Base-by-base conservation (phyloP, 2,797 vertebrate genomes). In the Poecile montanus region DNA sequence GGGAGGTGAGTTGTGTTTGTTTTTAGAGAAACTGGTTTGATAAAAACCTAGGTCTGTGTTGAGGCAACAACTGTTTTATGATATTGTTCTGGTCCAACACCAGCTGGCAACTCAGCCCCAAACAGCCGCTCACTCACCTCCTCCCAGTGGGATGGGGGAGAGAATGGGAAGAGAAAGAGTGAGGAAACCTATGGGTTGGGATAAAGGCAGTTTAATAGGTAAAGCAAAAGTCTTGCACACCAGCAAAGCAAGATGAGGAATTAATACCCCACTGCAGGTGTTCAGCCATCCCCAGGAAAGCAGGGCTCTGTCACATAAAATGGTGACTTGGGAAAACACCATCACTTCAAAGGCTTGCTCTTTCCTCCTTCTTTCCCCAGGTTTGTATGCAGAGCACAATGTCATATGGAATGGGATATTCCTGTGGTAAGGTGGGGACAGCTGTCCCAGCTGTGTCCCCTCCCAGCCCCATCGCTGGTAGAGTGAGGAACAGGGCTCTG, bases 41-140 rank as follows among this genome's bases (percentile, higher is more conserved):
- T 81, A 89, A 84, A 88, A 83, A 53, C 29, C 38, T 23, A n/a
- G 57, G n/a, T 27, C 38, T 51, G n/a, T 78, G 47, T 88, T 83
- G 79, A 88, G 76, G 29, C 20, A 94, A 42, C 25, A 75, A 36
- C 6, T 30, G 6, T 65, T 78, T 88, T 50, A 75, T 67, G 56
- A 53, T 60, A 32, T 29, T 42, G 21, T 32, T 66, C 30, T 60
- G 30, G 40, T 89, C 30, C 34, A 48, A 72, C 34, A 51, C 26
- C 53, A 48, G 30, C 53, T 40, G 47, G 27, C 22, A 78, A 18
- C 30, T 60, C 47, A 60, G 10, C 26, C 19, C 47, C 19, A 66
- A 23, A n/a, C 26, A 78, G 34, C 22, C 0, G 0, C 19, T 60
- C 42, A 30, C 40, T 66, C 30, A n/a, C 18, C 47, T 60, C 21